These are phyloP conservation scores for Trachops cirrhosus DNA, from an alignment of 2,797 vertebrate genomes.

Conservation along the genomic window DNA sequence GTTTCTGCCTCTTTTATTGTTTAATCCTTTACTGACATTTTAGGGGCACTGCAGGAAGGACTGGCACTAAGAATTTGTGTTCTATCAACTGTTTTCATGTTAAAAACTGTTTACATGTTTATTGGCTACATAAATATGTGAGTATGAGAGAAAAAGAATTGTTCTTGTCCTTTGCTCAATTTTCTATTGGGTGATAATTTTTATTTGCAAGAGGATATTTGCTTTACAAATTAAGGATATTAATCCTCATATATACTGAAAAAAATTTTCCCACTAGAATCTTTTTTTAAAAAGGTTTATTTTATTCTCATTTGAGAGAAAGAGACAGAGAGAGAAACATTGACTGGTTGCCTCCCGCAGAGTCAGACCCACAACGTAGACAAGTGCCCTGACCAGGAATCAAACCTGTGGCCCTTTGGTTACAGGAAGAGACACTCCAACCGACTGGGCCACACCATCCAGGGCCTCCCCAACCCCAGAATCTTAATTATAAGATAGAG, in stretches of 20 bases:
- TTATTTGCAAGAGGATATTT: constrained; percentile 9
- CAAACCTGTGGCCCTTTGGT: too few species aligned
- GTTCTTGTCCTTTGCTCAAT: neutral
- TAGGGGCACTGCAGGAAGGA: neutral
- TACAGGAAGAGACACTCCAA: too few species aligned
- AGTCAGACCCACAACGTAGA: too few species aligned
- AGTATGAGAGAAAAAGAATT: neutral
- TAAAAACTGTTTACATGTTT: constrained; percentile 27
- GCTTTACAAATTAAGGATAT: constrained; percentile 1
- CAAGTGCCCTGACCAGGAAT: too few species aligned
- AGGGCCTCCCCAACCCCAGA: neutral
- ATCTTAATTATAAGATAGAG: neutral
- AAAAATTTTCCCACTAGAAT: neutral
- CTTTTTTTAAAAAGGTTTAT: neutral
- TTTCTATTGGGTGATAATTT: neutral
- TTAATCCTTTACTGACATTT: constrained; percentile 32
- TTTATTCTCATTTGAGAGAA: too few species aligned
- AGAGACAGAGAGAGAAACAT: too few species aligned
- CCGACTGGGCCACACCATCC: too few species aligned
- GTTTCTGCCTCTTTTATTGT: neutral
- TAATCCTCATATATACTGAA: neutral
- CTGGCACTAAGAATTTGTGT: neutral
- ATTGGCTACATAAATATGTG: neutral
- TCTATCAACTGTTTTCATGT: neutral
- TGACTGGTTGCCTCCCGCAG: too few species aligned